Evolutionary conservation across 2,113 vertebrate species (phyloP).

Genomic region (Ahaetulla prasina): DNA sequence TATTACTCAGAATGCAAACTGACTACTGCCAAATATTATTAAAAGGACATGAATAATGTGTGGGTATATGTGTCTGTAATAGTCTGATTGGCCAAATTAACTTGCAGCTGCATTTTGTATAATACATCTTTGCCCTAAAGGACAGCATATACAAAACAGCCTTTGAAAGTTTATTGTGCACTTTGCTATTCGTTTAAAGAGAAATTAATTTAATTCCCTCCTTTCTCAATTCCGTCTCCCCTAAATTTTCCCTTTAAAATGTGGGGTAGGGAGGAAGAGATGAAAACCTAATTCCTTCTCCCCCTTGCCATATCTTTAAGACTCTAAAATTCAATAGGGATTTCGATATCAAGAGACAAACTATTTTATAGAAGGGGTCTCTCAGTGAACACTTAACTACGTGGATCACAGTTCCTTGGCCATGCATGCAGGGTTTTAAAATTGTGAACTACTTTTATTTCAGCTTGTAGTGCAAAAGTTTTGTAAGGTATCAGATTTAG

Average conservation of each 20-base stretch:
- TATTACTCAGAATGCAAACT: neutral
- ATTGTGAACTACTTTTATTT: neutral
- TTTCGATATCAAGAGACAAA: neutral
- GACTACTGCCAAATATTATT: neutral
- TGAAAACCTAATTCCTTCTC: neutral
- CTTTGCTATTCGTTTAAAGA: neutral
- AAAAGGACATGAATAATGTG: neutral
- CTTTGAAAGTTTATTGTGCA: neutral
- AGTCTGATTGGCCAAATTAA: neutral
- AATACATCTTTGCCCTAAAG: neutral
- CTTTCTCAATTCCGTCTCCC: neutral
- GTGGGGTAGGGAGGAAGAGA: neutral
- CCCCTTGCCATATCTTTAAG: slow-evolving; percentile 32
- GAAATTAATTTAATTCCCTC: neutral
- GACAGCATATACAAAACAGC: neutral
- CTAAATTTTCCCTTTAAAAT: neutral
- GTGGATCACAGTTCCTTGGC: neutral
- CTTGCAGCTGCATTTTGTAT: neutral
- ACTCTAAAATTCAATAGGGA: neutral
- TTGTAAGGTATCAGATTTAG: neutral
- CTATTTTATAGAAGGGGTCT: neutral
- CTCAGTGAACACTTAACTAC: neutral
- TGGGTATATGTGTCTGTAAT: neutral
- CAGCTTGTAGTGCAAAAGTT: neutral
- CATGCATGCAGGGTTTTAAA: neutral